These are phyloP conservation scores for Karalla daura DNA, from an alignment of 2,797 vertebrate genomes.

Conservation along the genomic window DNA sequence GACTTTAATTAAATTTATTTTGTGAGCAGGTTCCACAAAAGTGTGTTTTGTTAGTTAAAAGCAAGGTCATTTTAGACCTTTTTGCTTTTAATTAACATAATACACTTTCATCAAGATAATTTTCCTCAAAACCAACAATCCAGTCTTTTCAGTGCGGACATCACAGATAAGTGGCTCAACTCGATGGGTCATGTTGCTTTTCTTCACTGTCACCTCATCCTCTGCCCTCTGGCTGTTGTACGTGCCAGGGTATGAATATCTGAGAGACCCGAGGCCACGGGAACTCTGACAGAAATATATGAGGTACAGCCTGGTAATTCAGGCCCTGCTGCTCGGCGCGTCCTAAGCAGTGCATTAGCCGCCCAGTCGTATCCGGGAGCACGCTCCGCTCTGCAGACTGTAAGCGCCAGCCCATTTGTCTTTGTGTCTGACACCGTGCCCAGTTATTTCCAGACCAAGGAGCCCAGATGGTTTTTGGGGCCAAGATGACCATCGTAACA, in stretches of 20 bases:
- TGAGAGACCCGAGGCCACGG: not conserved
- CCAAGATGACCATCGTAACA: slow-evolving; percentile 31
- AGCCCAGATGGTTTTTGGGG: slow-evolving; percentile 22
- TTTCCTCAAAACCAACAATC: no score
- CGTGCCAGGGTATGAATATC: slow-evolving; percentile 13
- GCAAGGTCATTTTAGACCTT: no score
- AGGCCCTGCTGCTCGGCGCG: not conserved
- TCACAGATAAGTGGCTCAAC: slow-evolving; percentile 7
- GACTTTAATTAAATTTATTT: no score
- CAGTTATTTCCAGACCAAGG: slow-evolving; percentile 34
- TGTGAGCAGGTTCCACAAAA: no score
- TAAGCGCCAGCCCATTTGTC: slow-evolving; percentile 33
- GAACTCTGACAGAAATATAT: slow-evolving; percentile 24
- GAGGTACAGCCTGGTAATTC: slow-evolving; percentile 29
- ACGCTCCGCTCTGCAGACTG: slow-evolving; percentile 5
- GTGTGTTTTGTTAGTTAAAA: no score
- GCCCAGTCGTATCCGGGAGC: not conserved
- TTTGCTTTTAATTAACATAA: no score
- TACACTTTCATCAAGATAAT: no score
- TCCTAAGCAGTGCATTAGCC: slow-evolving; percentile 16
- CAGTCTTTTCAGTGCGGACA: no score
- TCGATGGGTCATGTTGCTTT: not conserved
- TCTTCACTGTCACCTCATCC: not conserved
- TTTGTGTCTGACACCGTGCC: slow-evolving; percentile 35
- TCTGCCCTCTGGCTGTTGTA: slow-evolving; percentile 32